Evolutionary conservation across 2,113 vertebrate genomes (phyloP), one percentile per base, ranked within the genome.

Genomic region (Edolisoma coerulescens): DNA sequence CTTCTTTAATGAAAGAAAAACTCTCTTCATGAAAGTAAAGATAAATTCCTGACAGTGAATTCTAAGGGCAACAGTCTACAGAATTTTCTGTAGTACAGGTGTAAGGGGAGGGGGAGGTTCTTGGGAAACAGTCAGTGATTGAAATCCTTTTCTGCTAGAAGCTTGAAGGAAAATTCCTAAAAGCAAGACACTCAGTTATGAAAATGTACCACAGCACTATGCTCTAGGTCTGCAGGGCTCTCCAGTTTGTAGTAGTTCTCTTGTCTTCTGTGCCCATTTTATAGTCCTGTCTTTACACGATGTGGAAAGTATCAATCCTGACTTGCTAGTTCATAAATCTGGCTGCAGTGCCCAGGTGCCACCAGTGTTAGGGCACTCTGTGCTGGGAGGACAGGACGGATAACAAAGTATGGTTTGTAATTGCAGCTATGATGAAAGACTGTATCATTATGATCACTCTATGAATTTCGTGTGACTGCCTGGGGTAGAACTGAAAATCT

Each of bases 1-100:
- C 76, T 94, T 98, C 96, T 96, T 95, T 96, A 91, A 67, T 15
- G 11, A 95, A 93, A 77, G 67, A 73, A 85, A 93, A 83, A 6
- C 11, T 83, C 45, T 87, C 49, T 69, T 90, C 45, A 9, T 87
- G 84, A 57, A 78, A 63, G 74, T n/a, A 93, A 86, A 91, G 89
- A 91, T 82, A 63, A 75, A 70, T 90, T 60, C 81, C 80, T 84
- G 67, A 79, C 28, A 84, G 56, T 56, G 7, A 67, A 27, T 50
- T 74, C 65, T 41, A 82, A 84, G 83, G 83, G 39, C n/a, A 76
- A 68, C 13, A 60, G 28, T 50, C 39, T 68, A 53, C 3, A 35
- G 75, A 77, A 74, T 52, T 83, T 86, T 42, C 50, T 68, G 44
- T 32, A 30, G 19, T 32, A 17, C 7, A 10, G 30, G 16, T 49